A percentile compares a stretch with the other conserved stretches of the same genome.
These are phyloP conservation scores for Mobula birostris DNA, from an alignment of 2,113 vertebrate species.

Conservation along the genomic window DNA sequence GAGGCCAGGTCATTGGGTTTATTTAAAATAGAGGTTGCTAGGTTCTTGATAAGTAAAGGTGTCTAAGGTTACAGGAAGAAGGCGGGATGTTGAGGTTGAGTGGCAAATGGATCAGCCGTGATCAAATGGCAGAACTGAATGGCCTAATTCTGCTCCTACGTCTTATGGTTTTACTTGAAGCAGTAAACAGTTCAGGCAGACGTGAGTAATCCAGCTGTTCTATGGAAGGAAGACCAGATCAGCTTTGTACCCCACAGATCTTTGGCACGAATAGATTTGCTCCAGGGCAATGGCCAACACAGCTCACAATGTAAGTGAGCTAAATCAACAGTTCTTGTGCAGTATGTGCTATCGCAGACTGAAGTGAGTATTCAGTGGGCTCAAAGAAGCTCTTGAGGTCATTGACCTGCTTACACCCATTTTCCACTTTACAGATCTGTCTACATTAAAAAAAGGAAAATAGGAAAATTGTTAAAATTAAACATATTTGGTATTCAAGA, in stretches of 20 bases:
- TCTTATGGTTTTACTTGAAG: background rate
- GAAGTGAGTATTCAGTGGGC: background rate
- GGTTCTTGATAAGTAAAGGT: too few relatives aligned
- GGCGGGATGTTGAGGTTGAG: too few relatives aligned
- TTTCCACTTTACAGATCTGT: background rate
- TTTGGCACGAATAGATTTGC: background rate
- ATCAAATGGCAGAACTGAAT: too few relatives aligned
- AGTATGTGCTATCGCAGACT: background rate
- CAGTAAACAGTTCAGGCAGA: background rate
- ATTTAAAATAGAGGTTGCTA: too few relatives aligned
- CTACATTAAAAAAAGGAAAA: background rate
- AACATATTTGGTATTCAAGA: conserved; percentile 1
- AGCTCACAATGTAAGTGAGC: background rate
- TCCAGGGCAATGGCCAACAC: background rate
- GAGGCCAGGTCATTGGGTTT: too few relatives aligned
- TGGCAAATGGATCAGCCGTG: too few relatives aligned
- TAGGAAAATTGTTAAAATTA: conserved; percentile 14
- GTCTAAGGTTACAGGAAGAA: too few relatives aligned
- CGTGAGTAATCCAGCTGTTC: background rate
- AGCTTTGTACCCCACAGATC: background rate
- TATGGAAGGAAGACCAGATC: background rate
- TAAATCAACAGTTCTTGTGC: background rate
- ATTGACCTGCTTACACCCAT: background rate
- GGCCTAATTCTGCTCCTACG: too few relatives aligned
- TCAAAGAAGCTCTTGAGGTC: background rate